Base-by-base conservation (phyloP, 2,888 invertebrate species). In the Urechis unicinctus region DNA sequence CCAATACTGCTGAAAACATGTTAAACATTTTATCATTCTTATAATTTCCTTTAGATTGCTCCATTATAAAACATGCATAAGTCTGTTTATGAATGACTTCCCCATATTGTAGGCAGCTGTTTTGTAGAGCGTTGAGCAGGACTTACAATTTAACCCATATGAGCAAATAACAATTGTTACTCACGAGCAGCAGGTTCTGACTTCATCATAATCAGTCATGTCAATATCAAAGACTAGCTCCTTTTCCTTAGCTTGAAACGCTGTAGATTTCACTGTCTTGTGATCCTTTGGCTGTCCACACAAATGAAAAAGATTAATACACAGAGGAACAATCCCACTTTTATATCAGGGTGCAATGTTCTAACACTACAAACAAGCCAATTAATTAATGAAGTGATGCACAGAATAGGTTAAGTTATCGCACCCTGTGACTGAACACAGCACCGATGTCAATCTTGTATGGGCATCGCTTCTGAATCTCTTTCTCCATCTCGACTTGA, bases 221-320 rank as follows among this genome's bases (percentile, higher is more conserved):
- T 99, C 98, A 69, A 99, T 97, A 84, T 99, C 98, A 80, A 99
- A 93, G 0, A 98, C 93, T 17, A 99, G 81, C 81, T 99, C 98
- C 73, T 91, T 88, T 68, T 89, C 85, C 22, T 85, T 75, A 69
- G 88, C 78, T 78, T 82, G 75, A 67, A 85, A 83, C 26, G 76
- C 74, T 25, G 74, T 68, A 3, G 75, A 74, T 68, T 73, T 72
- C 31, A 75, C 68, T 0, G 73, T 72, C 61, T 74, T 75, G 60
- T 73, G 71, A 41, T 74, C 73, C 57, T 72, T 75, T 0, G 76
- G 76, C 76, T 76, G 65, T 22, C 9, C 17, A 17, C 9, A 36
- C 9, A 17, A 36, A 36, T n/a, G n/a, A n/a, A n/a, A n/a, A n/a
- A n/a, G n/a, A n/a, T n/a, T n/a, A n/a, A n/a, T n/a, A 65, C 66